Evolutionary conservation across 2,113 vertebrate species (phyloP).

Genomic region (Channa maculata): DNA sequence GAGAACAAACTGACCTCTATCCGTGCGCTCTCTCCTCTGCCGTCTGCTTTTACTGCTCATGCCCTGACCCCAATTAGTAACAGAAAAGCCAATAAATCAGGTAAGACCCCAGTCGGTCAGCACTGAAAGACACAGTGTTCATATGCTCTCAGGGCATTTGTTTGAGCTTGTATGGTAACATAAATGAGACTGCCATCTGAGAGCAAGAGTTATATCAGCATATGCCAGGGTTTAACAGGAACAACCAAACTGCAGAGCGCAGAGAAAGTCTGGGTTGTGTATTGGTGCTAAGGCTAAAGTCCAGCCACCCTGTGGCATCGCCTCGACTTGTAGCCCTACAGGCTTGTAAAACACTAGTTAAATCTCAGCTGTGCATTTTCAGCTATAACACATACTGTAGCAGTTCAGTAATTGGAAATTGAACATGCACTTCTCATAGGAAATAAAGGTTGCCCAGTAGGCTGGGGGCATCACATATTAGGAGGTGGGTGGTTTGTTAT

Average conservation of each 20-base stretch:
- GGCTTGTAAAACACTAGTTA: slow-evolving; percentile 7
- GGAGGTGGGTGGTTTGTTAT: not conserved
- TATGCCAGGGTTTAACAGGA: not conserved
- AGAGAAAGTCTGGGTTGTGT: not conserved
- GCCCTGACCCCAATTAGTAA: slow-evolving; percentile 48
- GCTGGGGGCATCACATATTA: slow-evolving; percentile 1
- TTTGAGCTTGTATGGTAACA: slow-evolving; percentile 2
- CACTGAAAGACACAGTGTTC: slow-evolving; percentile 12
- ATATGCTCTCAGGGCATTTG: not conserved
- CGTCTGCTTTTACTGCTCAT: slow-evolving; percentile 29
- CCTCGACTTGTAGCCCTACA: slow-evolving; percentile 25
- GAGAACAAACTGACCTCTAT: slow-evolving; percentile 70
- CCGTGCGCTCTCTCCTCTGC: slow-evolving; percentile 16
- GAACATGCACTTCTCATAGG: slow-evolving; percentile 6
- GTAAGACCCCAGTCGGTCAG: slow-evolving; percentile 21
- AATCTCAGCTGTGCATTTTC: slow-evolving; percentile 23
- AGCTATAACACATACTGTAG: slow-evolving; percentile 2
- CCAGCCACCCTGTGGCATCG: slow-evolving; percentile 22
- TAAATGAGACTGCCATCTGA: not conserved
- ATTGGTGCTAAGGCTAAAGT: slow-evolving; percentile 22
- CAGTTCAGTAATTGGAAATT: slow-evolving; percentile 3
- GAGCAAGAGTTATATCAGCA: not conserved
- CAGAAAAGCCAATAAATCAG: slow-evolving; percentile 52
- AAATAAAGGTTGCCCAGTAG: not conserved
- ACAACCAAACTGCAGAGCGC: slow-evolving; percentile 5